Conservation (phyloP, 2,113 vertebrate species). For the Narcine bancroftii region DNA sequence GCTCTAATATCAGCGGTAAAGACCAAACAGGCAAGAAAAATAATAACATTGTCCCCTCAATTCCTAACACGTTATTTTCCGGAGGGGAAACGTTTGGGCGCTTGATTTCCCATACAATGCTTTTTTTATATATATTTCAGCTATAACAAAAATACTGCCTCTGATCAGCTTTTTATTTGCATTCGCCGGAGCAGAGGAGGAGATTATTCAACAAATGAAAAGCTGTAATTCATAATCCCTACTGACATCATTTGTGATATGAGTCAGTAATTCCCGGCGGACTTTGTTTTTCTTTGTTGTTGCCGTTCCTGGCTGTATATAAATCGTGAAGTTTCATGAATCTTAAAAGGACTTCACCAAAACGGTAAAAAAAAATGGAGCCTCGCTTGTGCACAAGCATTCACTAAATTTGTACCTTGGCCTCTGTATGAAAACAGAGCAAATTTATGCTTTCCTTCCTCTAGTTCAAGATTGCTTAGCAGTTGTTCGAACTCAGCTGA, state of each 20-base stretch:
- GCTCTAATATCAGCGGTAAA: not conserved
- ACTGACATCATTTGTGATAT: not conserved
- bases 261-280: not conserved
- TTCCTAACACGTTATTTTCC: not conserved
- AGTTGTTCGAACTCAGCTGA: conserved; percentile 56
- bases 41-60: not conserved
- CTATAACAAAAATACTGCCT: too few species aligned
- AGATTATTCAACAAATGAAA: not conserved
- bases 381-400: conserved; percentile 58
- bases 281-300: not conserved
- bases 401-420: conserved; percentile 63
- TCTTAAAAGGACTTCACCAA: conserved; percentile 62
- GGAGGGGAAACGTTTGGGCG: not conserved
- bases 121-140: not conserved
- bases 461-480: conserved; percentile 47
- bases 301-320: conserved; percentile 57
- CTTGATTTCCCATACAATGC: not conserved
- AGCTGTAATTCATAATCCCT: not conserved
- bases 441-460: conserved; percentile 49
- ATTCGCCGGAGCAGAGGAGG: too few species aligned
- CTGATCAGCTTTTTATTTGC: not conserved
- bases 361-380: conserved; percentile 61
- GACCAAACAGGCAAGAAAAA: too few species aligned
- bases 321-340: conserved; percentile 63
- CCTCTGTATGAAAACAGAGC: conserved; percentile 53